Percentiles rank a stretch among this genome's conserved stretches.
Conservation (phyloP, 2,797 vertebrate genomes). For the Brachyrhaphis roseni region DNA sequence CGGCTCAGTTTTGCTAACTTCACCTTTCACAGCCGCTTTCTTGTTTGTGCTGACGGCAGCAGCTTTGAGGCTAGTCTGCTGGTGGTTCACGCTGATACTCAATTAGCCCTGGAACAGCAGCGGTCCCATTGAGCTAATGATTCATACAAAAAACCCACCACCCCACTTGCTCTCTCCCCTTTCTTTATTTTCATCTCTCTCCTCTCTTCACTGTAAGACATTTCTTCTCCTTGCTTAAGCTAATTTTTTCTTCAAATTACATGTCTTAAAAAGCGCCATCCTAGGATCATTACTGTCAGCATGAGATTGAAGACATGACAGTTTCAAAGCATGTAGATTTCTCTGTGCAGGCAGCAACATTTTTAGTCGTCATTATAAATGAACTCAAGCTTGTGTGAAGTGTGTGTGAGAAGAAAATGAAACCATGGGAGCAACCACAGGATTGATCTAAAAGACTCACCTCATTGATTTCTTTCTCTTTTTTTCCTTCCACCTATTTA, state of each 20-base stretch:
- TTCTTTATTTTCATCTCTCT: conserved; percentile 12
- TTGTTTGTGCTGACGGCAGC: conserved; percentile 67
- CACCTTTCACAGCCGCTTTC: conserved; percentile 49
- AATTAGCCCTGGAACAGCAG: conserved; percentile 78
- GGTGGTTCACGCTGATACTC: conserved; percentile 70
- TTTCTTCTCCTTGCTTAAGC: conserved; percentile 37
- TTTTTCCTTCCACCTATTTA: conserved; percentile 47
- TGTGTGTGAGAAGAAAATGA: conserved; percentile 39
- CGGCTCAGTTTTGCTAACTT: conserved; percentile 53
- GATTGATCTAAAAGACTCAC: conserved; percentile 60
- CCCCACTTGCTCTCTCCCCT: not conserved
- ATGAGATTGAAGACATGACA: conserved; percentile 71
- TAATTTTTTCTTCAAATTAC: conserved; percentile 69
- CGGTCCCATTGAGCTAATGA: conserved; percentile 69
- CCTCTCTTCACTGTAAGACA: conserved; percentile 16
- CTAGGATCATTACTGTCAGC: conserved; percentile 69
- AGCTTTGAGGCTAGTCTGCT: conserved; percentile 56
- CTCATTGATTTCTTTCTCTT: conserved; percentile 63
- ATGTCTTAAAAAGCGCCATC: conserved; percentile 59
- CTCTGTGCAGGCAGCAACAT: conserved; percentile 56
- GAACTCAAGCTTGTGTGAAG: conserved; percentile 42
- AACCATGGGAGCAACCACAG: conserved; percentile 38
- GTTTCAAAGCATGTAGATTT: conserved; percentile 65
- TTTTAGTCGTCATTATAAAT: conserved; percentile 71
- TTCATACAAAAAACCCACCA: conserved; percentile 48